phyloP scores from a whole-genome alignment of 2,797 vertebrate species.

The Ciconia nigra region DNA sequence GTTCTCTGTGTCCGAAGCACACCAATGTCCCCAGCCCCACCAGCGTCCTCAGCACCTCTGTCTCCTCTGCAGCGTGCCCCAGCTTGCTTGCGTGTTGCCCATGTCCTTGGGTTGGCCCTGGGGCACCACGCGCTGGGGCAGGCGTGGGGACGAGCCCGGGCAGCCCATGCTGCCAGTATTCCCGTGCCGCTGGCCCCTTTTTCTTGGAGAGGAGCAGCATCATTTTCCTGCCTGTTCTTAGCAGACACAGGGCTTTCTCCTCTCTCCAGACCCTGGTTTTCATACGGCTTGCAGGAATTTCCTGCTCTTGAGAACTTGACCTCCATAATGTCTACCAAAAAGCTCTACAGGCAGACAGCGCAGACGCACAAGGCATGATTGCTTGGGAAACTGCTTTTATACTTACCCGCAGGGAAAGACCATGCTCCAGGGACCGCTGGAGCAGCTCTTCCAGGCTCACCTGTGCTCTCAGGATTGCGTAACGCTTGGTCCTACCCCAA shows the following conservation, averaged over 20 bases:
- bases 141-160: background rate
- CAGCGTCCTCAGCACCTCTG: accelerated
- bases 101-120: background rate
- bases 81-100: background rate
- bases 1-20: background rate
- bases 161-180: background rate
- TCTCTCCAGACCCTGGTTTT: background rate
- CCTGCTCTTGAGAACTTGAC: background rate
- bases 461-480: background rate
- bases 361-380: background rate
- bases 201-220: background rate
- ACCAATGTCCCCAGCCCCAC: background rate
- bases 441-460: background rate
- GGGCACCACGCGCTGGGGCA: background rate
- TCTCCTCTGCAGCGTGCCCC: background rate
- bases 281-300: background rate
- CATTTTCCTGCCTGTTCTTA: background rate
- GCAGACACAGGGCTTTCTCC: background rate
- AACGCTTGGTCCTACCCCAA: background rate
- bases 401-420: background rate
- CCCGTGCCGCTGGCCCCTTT: accelerated
- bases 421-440: background rate
- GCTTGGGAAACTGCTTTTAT: background rate
- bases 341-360: accelerated
- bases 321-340: background rate